phyloP scores from a whole-genome alignment of 2,888 invertebrate genomes.

The Adela reaumurella region DNA sequence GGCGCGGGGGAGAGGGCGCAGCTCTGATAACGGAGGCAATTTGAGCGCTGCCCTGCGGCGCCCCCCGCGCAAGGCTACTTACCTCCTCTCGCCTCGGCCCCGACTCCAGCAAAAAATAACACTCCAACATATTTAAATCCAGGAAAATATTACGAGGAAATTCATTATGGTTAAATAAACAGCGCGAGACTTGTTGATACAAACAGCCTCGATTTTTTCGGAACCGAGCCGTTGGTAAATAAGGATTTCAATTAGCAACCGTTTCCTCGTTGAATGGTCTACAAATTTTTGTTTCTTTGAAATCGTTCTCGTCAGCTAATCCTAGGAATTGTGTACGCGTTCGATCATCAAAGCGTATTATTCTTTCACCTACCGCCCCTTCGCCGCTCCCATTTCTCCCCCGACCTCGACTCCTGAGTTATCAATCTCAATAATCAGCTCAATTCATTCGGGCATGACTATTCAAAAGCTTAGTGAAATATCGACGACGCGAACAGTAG shows the following conservation, averaged over 20 bases:
- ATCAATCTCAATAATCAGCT: neutral
- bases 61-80: neutral
- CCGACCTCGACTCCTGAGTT: too few relatives aligned
- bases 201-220: neutral
- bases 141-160: slow-evolving; percentile 46
- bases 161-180: slow-evolving; percentile 54
- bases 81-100: too few relatives aligned
- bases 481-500: neutral
- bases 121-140: slow-evolving; percentile 53
- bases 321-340: too few relatives aligned
- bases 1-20: neutral
- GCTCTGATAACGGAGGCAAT: neutral
- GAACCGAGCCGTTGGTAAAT: neutral
- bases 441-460: neutral
- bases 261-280: too few relatives aligned
- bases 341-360: too few relatives aligned
- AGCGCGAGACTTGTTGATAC: slow-evolving; percentile 33
- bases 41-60: neutral
- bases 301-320: too few relatives aligned
- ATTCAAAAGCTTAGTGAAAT: neutral
- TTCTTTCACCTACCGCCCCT: too few relatives aligned
- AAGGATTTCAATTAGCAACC: neutral
- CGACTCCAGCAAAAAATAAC: slow-evolving; percentile 24
- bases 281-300: too few relatives aligned
- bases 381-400: too few relatives aligned